Percentiles rank a stretch among this genome's conserved stretches.
Evolutionary conservation across 1,140 invertebrate genomes (phyloP).

Genomic region (silkworm (Bombyx mori)): DNA sequence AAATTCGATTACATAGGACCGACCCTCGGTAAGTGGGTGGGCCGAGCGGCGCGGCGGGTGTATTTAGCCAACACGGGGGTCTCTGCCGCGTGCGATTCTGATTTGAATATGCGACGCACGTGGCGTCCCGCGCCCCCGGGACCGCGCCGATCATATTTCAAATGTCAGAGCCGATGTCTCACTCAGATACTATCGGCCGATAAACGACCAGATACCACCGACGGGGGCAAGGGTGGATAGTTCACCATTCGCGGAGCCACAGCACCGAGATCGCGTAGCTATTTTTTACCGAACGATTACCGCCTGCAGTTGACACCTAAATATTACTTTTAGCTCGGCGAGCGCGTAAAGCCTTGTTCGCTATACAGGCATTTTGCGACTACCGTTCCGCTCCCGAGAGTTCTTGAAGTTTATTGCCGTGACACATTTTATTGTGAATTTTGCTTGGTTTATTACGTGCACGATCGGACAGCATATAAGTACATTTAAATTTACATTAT

Average conservation of each 20-base stretch:
- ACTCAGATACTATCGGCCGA: conserved; percentile 68
- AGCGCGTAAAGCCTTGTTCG: conserved; percentile 26
- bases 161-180: conserved; percentile 69
- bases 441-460: not conserved
- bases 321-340: conserved; percentile 62
- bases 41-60: conserved; percentile 58
- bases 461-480: too few relatives aligned
- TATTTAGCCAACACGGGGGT: conserved; percentile 71
- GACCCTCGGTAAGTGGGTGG: conserved; percentile 68
- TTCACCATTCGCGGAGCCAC: conserved; percentile 21
- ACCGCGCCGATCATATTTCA: conserved; percentile 69
- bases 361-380: conserved; percentile 54
- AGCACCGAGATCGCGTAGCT: conserved; percentile 37
- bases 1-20: conserved; percentile 71
- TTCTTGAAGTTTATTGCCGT: conserved; percentile 55
- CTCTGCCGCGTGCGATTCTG: conserved; percentile 60
- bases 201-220: conserved; percentile 58
- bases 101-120: conserved; percentile 68
- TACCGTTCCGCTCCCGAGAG: conserved; percentile 31
- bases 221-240: conserved; percentile 55
- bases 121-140: conserved; percentile 55
- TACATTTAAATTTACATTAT: too few relatives aligned
- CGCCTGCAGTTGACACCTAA: conserved; percentile 68
- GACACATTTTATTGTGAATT: conserved; percentile 29
- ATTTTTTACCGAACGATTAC: conserved; percentile 69